Base-by-base conservation (phyloP, 2,113 vertebrate species). In the Acanthisitta chloris region DNA sequence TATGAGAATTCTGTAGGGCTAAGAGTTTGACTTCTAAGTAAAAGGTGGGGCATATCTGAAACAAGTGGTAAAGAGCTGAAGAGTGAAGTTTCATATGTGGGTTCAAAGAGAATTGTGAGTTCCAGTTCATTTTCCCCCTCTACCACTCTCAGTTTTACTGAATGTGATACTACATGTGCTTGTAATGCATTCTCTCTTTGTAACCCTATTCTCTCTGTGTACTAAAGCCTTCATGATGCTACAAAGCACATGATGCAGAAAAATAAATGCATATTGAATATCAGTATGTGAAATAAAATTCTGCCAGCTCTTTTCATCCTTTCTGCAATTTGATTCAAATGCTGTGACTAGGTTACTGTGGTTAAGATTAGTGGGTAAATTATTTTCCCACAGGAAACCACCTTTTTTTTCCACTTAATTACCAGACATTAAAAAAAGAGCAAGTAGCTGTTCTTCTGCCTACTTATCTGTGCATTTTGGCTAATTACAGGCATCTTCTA, bases 371-470 rank as follows among this genome's bases (percentile, higher is more conserved):
- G 90, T 65, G 79, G 11, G 43, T 78, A 93, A 91, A 92, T 90
- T 94, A 92, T 89, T 97, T 97, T 95, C 81, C 73, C 67, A 77
- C 36, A 86, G 88, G 81, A 88, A 94, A 81, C 67, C 51, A 73
- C 67, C 1, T 10, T 48, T 94, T 96, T 95, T 87, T 79, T 90
- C 40, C 65, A 88, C 65, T 93, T 86, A 94, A 96, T 93, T 96
- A 83, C 43, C 66, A 90, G 51, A 93, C 81, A 69, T 96, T 95
- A 48, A 80, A 71, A 73, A 62, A 72, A 55, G 52, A 81, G 45
- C 52, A 80, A 88, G 87, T 52, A 59, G 36, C 52, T 92, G 59
- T 83, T 90, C 67, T 88, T 88, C 40, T 89, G 66, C 59, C 65
- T 86, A 94, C 45, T 94, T 62, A 70, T 86, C 81, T 94, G 59